Evolutionary conservation across 2,113 vertebrate species (phyloP).

Genomic region (Opisthocomus hoazin): DNA sequence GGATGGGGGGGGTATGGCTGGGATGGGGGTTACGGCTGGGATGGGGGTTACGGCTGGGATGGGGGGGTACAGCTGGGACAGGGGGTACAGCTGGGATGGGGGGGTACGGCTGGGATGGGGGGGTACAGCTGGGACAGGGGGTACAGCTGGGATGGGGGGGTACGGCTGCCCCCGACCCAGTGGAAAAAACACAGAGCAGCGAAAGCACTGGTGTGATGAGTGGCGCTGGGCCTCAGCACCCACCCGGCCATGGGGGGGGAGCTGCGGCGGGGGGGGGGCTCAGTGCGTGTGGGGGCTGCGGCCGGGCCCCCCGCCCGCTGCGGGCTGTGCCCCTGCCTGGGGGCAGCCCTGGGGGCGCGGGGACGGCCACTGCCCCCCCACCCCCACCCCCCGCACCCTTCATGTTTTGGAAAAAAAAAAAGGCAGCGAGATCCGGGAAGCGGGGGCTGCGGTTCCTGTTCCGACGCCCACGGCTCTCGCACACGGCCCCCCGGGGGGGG

Average conservation of each 20-base stretch:
- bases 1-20: neutral
- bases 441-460: neutral
- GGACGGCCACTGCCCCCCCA: neutral
- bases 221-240: neutral
- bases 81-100: too few species aligned
- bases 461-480: neutral
- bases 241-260: neutral
- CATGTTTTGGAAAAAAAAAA: neutral
- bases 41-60: too few species aligned
- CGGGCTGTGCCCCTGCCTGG: neutral
- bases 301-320: neutral
- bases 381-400: neutral
- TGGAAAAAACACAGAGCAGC: neutral
- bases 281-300: neutral
- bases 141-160: too few species aligned
- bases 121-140: too few species aligned
- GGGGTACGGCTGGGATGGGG: neutral
- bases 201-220: neutral
- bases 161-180: too few species aligned
- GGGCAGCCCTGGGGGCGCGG: neutral
- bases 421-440: neutral
- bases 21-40: too few species aligned
- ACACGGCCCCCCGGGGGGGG: too few species aligned
- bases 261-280: too few species aligned
- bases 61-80: too few species aligned